Evolutionary conservation across 2,113 vertebrate species (phyloP).

Genomic region (Pluvianellus socialis): DNA sequence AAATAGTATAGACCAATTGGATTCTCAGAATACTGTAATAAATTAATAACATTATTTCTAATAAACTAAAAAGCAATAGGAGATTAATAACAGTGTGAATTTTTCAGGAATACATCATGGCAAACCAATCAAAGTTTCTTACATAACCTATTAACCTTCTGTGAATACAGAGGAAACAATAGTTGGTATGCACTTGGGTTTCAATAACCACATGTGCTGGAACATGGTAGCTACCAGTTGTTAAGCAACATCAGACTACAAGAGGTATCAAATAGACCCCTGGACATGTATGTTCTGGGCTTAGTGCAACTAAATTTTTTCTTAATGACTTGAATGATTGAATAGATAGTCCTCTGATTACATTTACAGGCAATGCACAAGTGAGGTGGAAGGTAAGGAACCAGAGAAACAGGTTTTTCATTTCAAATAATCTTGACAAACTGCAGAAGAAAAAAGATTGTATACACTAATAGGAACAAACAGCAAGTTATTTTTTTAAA

Average conservation of each 20-base stretch:
- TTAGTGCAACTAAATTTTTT: background rate
- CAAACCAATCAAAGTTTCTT: background rate
- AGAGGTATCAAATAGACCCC: background rate
- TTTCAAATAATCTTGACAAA: background rate
- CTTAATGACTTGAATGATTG: background rate
- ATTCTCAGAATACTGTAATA: background rate
- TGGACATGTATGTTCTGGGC: background rate
- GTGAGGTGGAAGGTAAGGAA: background rate
- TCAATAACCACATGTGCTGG: background rate
- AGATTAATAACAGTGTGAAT: background rate
- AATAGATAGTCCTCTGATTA: background rate
- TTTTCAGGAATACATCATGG: background rate
- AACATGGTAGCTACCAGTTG: background rate
- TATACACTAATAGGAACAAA: background rate
- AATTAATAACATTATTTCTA: background rate
- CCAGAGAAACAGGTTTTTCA: background rate
- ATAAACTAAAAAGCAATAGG: background rate
- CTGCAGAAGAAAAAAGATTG: background rate
- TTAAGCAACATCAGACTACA: background rate
- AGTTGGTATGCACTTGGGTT: background rate
- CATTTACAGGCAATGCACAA: background rate
- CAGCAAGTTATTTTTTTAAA: background rate
- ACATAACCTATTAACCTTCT: background rate
- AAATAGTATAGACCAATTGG: background rate
- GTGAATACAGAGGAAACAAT: background rate